A percentile compares a stretch with the other conserved stretches of the same genome.
These are phyloP conservation scores for Thinocorus orbignyianus DNA, from an alignment of 2,113 vertebrate genomes.

Conservation along the genomic window DNA sequence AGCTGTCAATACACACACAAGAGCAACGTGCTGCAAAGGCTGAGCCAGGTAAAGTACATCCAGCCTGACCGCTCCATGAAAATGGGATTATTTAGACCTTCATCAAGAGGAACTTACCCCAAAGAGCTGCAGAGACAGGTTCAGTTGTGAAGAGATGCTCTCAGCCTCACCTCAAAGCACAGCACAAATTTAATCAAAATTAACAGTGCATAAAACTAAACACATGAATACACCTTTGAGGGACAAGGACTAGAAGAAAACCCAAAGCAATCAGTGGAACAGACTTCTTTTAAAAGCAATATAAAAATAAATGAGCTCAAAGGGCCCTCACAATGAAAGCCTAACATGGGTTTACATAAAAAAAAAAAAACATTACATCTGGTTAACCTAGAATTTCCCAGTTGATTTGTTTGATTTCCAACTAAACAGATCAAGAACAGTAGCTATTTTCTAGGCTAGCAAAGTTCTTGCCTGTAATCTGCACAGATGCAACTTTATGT, in stretches of 20 bases:
- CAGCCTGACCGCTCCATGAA: neutral
- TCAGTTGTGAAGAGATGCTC: neutral
- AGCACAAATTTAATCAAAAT: neutral
- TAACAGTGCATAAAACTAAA: neutral
- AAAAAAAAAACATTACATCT: neutral
- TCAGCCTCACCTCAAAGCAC: neutral
- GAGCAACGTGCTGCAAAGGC: neutral
- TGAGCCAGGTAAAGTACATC: neutral
- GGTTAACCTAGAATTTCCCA: neutral
- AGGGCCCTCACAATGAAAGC: neutral
- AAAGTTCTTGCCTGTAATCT: neutral
- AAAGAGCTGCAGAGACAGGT: neutral
- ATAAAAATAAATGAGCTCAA: neutral
- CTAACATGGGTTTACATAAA: neutral
- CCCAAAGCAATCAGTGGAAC: neutral
- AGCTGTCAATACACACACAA: accelerated
- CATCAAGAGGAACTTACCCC: neutral
- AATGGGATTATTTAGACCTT: neutral
- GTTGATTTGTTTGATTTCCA: neutral
- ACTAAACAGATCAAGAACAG: neutral
- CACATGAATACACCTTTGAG: neutral
- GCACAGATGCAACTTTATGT: neutral
- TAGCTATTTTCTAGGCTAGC: neutral
- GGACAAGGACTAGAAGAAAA: neutral
- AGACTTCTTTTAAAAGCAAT: neutral